These are phyloP conservation scores for Tetragonula carbonaria DNA, from an alignment of 2,888 invertebrate genomes.

Conservation along the genomic window DNA sequence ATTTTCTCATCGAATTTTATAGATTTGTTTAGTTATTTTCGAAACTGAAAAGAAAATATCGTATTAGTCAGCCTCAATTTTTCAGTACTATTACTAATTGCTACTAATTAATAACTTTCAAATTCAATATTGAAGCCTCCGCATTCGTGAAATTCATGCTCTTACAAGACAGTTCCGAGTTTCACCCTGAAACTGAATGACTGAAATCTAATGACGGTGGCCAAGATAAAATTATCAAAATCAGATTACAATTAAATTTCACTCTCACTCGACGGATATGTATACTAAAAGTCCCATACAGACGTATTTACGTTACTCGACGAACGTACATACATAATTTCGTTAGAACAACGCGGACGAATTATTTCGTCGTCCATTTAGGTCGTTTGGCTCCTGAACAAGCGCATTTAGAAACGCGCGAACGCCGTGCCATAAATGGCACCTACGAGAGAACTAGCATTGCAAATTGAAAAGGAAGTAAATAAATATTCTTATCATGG, in stretches of 20 bases:
- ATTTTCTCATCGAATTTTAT: no score
- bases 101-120: no score
- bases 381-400: neutral
- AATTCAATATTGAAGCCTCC: neutral
- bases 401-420: slow-evolving; percentile 20
- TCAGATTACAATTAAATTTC: neutral
- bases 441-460: slow-evolving; percentile 96
- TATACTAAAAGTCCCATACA: neutral
- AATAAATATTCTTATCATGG: slow-evolving; percentile 94
- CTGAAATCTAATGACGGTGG: neutral
- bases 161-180: neutral
- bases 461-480: slow-evolving; percentile 96
- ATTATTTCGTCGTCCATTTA: slow-evolving; percentile 26
- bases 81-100: no score
- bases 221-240: neutral
- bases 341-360: neutral
- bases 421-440: slow-evolving; percentile 86
- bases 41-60: no score
- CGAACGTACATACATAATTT: neutral
- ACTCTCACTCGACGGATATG: neutral
- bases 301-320: neutral
- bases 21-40: no score
- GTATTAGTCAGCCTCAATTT: no score
- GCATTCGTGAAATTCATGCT: neutral
- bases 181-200: neutral